Percentiles rank a stretch among this genome's conserved stretches.
Conservation (phyloP, 1,140 invertebrate genomes). For the Anastrepha obliqua region DNA sequence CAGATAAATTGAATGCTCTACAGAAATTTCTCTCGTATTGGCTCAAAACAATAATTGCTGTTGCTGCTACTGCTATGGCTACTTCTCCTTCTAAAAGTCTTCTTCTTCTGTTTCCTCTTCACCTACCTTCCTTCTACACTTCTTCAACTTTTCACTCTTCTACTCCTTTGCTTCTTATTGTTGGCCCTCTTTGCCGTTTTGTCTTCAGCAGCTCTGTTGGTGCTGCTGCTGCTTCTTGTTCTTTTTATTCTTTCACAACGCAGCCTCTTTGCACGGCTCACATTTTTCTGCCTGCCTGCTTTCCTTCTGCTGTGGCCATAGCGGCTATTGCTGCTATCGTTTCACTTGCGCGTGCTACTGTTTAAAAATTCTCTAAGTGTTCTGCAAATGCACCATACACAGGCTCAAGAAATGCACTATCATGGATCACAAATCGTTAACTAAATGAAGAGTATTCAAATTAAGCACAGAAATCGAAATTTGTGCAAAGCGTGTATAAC, state of each 20-base stretch:
- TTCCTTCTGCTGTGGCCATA: background rate
- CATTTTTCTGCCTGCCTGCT: slow-evolving; percentile 41
- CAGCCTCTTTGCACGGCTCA: slow-evolving; percentile 40
- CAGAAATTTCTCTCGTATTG: background rate
- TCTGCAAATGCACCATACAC: background rate
- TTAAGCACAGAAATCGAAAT: background rate
- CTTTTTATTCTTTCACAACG: slow-evolving; percentile 45
- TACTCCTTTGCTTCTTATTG: background rate
- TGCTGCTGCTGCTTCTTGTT: slow-evolving; percentile 37
- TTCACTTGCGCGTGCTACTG: background rate
- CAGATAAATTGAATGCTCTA: background rate
- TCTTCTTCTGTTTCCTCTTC: slow-evolving; percentile 40
- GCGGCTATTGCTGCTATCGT: slow-evolving; percentile 15
- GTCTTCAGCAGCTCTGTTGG: background rate
- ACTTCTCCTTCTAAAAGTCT: slow-evolving; percentile 43
- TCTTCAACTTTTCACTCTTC: slow-evolving; percentile 20
- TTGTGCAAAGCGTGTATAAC: background rate
- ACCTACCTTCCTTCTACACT: slow-evolving; percentile 33
- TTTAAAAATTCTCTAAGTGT: background rate
- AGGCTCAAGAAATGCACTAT: background rate
- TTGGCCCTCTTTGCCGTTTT: slow-evolving; percentile 18
- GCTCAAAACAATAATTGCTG: slow-evolving; percentile 35
- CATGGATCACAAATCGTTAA: background rate
- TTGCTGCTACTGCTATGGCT: slow-evolving; percentile 9
- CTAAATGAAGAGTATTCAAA: background rate